These are phyloP conservation scores for Eutolmus rufibarbis DNA, from an alignment of 2,888 invertebrate species.

Conservation along the genomic window DNA sequence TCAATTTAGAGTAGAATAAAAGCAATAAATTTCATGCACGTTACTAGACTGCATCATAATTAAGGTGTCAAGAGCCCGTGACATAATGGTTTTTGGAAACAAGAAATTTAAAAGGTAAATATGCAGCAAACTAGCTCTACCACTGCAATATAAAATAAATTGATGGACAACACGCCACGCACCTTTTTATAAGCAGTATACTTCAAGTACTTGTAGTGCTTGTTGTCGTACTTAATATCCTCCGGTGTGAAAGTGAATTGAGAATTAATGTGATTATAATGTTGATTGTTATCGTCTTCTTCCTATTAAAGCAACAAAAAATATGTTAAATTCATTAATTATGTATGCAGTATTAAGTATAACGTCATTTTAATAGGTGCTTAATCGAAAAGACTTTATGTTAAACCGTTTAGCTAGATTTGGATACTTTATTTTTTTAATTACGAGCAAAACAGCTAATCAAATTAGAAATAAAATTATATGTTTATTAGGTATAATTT, in stretches of 20 bases:
- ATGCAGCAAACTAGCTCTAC: neutral
- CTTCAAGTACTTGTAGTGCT: constrained; percentile 80
- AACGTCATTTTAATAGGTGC: neutral
- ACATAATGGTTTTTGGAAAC: neutral
- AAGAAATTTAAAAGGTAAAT: neutral
- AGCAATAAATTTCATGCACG: neutral
- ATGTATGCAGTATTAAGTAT: constrained; percentile 1
- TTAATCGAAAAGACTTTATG: neutral
- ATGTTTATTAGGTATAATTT: neutral
- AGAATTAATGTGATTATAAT: constrained; percentile 64
- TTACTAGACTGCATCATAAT: neutral
- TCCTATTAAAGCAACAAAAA: constrained; percentile 55
- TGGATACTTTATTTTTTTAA: neutral
- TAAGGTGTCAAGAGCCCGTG: neutral
- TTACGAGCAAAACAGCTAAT: neutral
- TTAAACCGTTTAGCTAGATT: neutral
- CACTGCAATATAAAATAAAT: neutral
- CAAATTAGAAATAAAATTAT: neutral
- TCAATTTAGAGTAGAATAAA: neutral
- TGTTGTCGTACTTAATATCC: constrained; percentile 80
- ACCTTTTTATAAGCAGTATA: constrained; percentile 76
- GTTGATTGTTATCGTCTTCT: constrained; percentile 61
- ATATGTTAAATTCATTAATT: neutral
- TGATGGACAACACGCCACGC: constrained; percentile 42
- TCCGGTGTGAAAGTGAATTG: constrained; percentile 75